Percentiles rank a stretch among this genome's conserved stretches.
Evolutionary conservation across 2,888 invertebrate genomes (phyloP).

Genomic region (Aleiodes testaceus): DNA sequence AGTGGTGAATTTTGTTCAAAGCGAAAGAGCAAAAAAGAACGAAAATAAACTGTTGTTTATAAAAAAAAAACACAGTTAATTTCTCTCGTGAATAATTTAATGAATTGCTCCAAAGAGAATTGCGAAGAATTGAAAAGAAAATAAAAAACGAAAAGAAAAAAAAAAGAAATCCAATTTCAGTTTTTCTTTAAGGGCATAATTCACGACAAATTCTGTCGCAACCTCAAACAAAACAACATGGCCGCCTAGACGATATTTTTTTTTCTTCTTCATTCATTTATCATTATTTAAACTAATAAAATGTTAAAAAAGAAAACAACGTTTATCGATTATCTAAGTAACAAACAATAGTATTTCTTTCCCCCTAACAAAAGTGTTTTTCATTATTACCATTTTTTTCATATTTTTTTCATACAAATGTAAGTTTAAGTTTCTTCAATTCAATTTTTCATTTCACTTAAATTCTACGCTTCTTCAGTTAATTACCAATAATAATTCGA

Average conservation of each 20-base stretch:
- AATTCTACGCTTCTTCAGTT: slow-evolving; percentile 45
- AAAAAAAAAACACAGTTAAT: background rate
- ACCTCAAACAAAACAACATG: slow-evolving; percentile 52
- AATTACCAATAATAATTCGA: slow-evolving; percentile 50
- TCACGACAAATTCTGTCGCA: slow-evolving; percentile 37
- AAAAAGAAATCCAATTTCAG: slow-evolving; percentile 25
- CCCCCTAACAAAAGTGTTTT: slow-evolving; percentile 50
- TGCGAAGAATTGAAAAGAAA: background rate
- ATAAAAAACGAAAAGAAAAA: slow-evolving; percentile 3
- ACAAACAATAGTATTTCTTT: slow-evolving; percentile 72
- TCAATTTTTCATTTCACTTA: slow-evolving; percentile 26
- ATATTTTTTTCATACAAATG: slow-evolving; percentile 43
- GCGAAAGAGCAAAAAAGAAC: slow-evolving; percentile 3
- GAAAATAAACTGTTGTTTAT: slow-evolving; percentile 7
- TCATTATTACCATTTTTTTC: slow-evolving; percentile 29
- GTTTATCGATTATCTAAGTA: slow-evolving; percentile 72
- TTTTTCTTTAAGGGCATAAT: background rate
- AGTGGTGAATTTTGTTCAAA: background rate
- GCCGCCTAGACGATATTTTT: slow-evolving; percentile 50
- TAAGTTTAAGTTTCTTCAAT: slow-evolving; percentile 33
- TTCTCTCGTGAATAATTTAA: background rate
- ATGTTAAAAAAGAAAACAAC: slow-evolving; percentile 72
- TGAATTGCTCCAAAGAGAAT: slow-evolving; percentile 31
- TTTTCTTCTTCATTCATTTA: slow-evolving; percentile 44
- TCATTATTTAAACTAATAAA: slow-evolving; percentile 69